These are phyloP conservation scores for Cepphus grylle DNA, from an alignment of 2,113 vertebrate species.

Conservation along the genomic window DNA sequence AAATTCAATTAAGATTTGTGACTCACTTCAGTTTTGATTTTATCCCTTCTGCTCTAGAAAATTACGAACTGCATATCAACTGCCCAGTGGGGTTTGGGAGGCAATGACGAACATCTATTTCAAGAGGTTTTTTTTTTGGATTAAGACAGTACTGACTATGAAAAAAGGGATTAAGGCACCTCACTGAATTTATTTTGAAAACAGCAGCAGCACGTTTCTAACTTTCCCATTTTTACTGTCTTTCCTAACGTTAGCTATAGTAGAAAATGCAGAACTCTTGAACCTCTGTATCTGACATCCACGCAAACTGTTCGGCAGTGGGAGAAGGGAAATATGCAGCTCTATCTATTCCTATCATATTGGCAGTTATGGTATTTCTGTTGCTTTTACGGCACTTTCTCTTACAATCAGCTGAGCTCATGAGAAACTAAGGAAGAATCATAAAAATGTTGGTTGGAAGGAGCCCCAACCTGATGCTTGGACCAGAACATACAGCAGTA, in stretches of 20 bases:
- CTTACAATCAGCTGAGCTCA: neutral
- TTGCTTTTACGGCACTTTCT: neutral
- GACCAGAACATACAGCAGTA: neutral
- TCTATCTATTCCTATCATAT: neutral
- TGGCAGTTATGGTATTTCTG: neutral
- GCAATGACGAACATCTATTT: neutral
- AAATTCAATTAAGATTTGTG: conserved; percentile 19
- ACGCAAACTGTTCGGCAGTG: neutral
- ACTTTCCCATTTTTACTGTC: neutral
- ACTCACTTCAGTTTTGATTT: conserved; percentile 41
- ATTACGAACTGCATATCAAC: neutral
- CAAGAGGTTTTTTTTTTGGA: neutral
- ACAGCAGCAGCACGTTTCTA: neutral
- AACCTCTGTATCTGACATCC: neutral
- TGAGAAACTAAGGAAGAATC: neutral
- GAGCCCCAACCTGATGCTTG: neutral
- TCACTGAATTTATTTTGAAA: neutral
- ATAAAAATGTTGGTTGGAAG: neutral
- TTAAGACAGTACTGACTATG: neutral
- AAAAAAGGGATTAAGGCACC: neutral
- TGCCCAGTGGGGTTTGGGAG: neutral
- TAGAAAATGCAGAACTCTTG: neutral
- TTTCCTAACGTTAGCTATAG: neutral
- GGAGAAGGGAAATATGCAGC: neutral
- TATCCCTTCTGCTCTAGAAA: conserved; percentile 33